phyloP scores from a whole-genome alignment of 2,797 vertebrate genomes.

The Karalla daura region DNA sequence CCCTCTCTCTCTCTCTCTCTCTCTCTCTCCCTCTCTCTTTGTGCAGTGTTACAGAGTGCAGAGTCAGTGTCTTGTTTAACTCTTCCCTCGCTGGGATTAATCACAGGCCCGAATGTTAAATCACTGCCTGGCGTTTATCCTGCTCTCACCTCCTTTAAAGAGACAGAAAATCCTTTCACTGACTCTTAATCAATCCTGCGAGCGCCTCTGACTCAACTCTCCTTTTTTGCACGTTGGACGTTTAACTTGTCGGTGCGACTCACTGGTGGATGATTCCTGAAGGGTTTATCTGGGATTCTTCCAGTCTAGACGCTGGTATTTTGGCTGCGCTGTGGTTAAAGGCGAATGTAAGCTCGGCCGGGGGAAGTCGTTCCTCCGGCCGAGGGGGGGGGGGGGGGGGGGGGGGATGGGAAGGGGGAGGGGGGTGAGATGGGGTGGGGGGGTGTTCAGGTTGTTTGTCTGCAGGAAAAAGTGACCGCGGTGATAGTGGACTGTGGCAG shows the following conservation, averaged over 20 bases:
- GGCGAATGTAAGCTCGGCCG: not conserved
- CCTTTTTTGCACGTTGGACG: not conserved
- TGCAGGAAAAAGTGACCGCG: constrained; percentile 7
- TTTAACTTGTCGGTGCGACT: not conserved
- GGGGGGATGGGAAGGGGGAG: no score
- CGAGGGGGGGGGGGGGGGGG: not conserved
- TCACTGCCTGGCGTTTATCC: constrained; percentile 19
- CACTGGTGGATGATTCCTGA: not conserved
- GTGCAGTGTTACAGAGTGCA: constrained; percentile 63
- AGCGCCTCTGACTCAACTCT: not conserved
- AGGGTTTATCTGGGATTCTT: constrained; percentile 25
- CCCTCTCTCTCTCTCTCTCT: not conserved
- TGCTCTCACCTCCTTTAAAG: constrained; percentile 39
- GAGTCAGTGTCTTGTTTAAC: constrained; percentile 76
- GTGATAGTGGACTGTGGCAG: not conserved
- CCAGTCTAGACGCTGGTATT: constrained; percentile 30
- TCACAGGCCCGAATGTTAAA: constrained; percentile 55
- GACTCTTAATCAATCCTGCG: not conserved
- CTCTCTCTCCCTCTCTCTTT: not conserved
- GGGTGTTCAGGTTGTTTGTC: constrained; percentile 1
- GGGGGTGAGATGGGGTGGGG: no score
- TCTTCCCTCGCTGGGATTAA: constrained; percentile 51
- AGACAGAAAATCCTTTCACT: not conserved
- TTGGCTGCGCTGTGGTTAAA: not conserved
- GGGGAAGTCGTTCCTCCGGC: not conserved